Conservation (phyloP, 2,113 vertebrate species). For the Entosphenus tridentatus region DNA sequence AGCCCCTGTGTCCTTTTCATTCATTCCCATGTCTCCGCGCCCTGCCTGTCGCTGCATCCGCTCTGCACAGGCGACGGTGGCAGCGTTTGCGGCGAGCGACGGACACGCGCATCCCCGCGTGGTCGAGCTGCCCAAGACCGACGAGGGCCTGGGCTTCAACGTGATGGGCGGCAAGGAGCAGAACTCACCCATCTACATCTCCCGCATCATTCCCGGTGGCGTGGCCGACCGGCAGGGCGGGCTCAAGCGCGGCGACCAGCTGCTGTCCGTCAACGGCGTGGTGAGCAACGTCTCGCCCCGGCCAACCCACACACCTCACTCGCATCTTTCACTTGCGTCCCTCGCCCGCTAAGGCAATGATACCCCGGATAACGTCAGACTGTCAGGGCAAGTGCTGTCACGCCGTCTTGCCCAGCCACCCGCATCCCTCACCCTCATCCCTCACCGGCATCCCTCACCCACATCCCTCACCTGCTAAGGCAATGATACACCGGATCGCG, state of each 20-base stretch:
- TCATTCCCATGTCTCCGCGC: too few relatives aligned
- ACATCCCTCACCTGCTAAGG: too few relatives aligned
- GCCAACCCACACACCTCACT: too few relatives aligned
- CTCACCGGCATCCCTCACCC: too few relatives aligned
- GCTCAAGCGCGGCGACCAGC: slow-evolving; percentile 62
- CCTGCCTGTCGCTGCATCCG: background rate
- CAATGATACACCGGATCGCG: too few relatives aligned
- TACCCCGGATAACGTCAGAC: too few relatives aligned
- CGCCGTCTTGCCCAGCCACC: too few relatives aligned
- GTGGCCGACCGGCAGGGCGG: slow-evolving; percentile 73
- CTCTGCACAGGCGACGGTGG: slow-evolving; percentile 45
- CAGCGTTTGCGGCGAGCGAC: slow-evolving; percentile 64
- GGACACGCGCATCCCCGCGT: slow-evolving; percentile 64
- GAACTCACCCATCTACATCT: slow-evolving; percentile 77
- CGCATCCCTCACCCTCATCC: too few relatives aligned
- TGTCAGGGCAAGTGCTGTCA: too few relatives aligned
- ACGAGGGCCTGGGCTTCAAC: slow-evolving; percentile 67
- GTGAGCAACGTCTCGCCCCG: slow-evolving; percentile 19
- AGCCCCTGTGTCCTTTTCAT: too few relatives aligned
- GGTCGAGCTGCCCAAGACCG: slow-evolving; percentile 66
- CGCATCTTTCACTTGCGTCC: too few relatives aligned
- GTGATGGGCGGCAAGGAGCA: slow-evolving; percentile 84
- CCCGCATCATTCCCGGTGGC: slow-evolving; percentile 57
- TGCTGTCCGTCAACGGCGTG: slow-evolving; percentile 71
- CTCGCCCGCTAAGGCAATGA: too few relatives aligned